A percentile compares a stretch with the other conserved stretches of the same genome.
These are phyloP conservation scores for Heliothis peltigera DNA, from an alignment of 2,888 invertebrate genomes.

Conservation along the genomic window DNA sequence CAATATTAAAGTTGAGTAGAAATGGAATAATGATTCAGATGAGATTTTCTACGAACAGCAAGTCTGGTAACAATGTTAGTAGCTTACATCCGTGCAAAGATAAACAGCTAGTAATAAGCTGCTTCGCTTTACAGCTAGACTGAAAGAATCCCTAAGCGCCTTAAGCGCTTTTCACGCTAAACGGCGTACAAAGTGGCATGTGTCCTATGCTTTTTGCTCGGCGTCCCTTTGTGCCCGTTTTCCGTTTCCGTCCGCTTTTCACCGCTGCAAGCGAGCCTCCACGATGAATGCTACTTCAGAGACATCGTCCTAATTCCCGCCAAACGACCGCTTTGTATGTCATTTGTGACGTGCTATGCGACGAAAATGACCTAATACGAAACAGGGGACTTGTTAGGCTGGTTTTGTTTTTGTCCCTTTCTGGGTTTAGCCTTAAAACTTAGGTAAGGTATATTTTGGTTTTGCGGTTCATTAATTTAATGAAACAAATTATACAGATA, in stretches of 20 bases:
- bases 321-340: constrained; percentile 61
- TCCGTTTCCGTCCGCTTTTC: constrained; percentile 72
- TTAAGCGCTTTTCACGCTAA: constrained; percentile 63
- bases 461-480: constrained; percentile 17
- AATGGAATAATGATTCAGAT: not conserved
- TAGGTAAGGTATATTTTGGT: too few species aligned
- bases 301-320: constrained; percentile 64
- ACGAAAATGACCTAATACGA: constrained; percentile 51
- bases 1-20: too few species aligned
- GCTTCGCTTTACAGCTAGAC: constrained; percentile 17
- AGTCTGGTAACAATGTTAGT: constrained; percentile 7
- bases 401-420: constrained; percentile 16
- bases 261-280: constrained; percentile 54
- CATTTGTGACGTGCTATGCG: constrained; percentile 50
- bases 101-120: constrained; percentile 37
- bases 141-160: constrained; percentile 54
- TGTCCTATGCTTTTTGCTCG: constrained; percentile 67
- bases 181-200: constrained; percentile 68
- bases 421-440: not conserved
- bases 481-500: not conserved
- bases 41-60: not conserved
- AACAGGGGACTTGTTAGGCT: constrained; percentile 10
- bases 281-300: constrained; percentile 48
- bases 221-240: constrained; percentile 68
- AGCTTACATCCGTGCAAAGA: constrained; percentile 14